Percentiles rank a stretch among this genome's conserved stretches.
Conservation (phyloP, 2,113 vertebrate species). For the Spilogale gracilis region DNA sequence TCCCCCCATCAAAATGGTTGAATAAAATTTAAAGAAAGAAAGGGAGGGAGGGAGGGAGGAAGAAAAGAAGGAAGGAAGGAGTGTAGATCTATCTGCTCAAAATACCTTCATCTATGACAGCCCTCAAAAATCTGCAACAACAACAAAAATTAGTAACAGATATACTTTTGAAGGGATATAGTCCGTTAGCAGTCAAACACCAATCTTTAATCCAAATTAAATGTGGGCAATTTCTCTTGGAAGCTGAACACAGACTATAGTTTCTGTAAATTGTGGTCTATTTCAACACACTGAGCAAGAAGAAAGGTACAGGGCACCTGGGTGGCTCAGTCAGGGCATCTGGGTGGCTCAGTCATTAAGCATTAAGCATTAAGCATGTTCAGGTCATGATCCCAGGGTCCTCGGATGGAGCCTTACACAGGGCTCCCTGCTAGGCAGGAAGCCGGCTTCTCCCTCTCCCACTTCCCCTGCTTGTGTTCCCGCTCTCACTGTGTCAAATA, state of each 20-base stretch:
- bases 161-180: background rate
- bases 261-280: background rate
- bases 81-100: background rate
- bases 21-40: too few species aligned
- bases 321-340: too few species aligned
- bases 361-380: too few species aligned
- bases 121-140: background rate
- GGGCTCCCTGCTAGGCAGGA: too few species aligned
- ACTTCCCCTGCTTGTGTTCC: too few species aligned
- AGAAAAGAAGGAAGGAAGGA: too few species aligned
- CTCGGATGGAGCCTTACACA: too few species aligned
- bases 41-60: too few species aligned
- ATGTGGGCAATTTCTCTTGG: background rate
- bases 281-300: background rate
- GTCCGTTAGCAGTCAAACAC: background rate
- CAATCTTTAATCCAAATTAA: conserved; percentile 46
- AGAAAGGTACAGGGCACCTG: background rate
- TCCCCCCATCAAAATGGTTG: background rate
- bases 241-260: background rate
- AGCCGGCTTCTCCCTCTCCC: too few species aligned
- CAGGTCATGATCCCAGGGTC: too few species aligned
- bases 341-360: too few species aligned
- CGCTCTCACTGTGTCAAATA: too few species aligned
- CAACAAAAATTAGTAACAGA: conserved; percentile 18
- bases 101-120: conserved; percentile 39